Evolutionary conservation across 2,888 invertebrate genomes (phyloP), one percentile per base, ranked within the genome.

Genomic region (Acronicta aceris): DNA sequence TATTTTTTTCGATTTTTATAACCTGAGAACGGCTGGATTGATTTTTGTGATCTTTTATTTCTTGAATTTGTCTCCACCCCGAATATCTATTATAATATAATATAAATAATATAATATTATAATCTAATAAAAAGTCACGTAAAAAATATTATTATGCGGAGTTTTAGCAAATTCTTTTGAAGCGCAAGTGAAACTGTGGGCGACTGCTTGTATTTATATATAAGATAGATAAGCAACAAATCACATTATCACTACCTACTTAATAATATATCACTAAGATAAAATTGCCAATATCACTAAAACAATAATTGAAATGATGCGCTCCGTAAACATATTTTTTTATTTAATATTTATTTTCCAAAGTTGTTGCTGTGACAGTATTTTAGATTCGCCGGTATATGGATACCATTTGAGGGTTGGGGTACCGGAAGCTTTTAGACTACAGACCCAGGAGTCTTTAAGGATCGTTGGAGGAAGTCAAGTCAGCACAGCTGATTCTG

Each of bases 401-500:
- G 83, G 85, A 0, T 91, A 90, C 58, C 91, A 89, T 65, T 52
- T 76, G 53, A 79, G 59, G n/a, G 60, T 85, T 33, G 91, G 91
- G 4, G 84, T 91, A 6, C 86, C 88, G 0, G 81, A 71, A 43
- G 90, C 90, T 0, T 17, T 56, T 4, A 67, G 64, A 5, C 13
- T 91, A 45, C 66, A 70, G 63, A 38, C 54, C 13, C 50, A 62
- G 33, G 87, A 87, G 60, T 59, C 60, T 9, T 16, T 13, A 8
- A 83, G 88, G 58, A 89, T 91, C 13, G 79, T 90, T 8, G 91
- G 91, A 0, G 91, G 91, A 0, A 81, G 63, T 17, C 75, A 75
- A 41, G 88, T 87, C 4, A 27, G 70, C 0, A 56, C 64, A 3
- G 71, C 76, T 5, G 71, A 79, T n/a, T 70, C 65, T 10, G 74